Conservation (phyloP, 2,888 invertebrate species). For the Ophion slaviceki region DNA sequence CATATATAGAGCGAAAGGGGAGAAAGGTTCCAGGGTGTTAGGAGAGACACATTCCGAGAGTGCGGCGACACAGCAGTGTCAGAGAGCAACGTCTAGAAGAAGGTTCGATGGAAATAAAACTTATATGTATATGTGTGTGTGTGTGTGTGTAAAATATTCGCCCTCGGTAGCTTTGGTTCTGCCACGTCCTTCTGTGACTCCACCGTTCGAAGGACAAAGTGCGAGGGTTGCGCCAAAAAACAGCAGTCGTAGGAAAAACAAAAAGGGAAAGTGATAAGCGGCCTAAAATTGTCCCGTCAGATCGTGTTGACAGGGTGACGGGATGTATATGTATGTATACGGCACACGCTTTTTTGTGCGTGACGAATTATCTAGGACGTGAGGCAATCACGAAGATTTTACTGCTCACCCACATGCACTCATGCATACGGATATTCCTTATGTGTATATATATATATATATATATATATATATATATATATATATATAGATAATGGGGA, state of each 20-base stretch:
- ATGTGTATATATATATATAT: no score
- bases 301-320: constrained; percentile 24
- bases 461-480: no score
- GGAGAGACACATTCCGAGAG: constrained; percentile 33
- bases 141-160: background rate
- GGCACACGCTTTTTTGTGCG: background rate
- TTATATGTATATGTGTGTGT: background rate
- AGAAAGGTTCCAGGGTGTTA: background rate
- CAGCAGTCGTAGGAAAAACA: background rate
- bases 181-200: background rate
- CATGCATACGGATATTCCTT: background rate
- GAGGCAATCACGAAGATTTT: constrained; percentile 1
- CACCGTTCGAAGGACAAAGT: constrained; percentile 13
- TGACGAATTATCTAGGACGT: constrained; percentile 35
- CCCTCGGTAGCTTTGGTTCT: background rate
- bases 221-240: background rate
- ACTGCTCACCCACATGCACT: background rate
- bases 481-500: no score
- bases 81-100: constrained; percentile 24
- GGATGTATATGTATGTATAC: background rate
- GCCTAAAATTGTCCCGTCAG: constrained; percentile 35
- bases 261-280: background rate
- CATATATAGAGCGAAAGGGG: constrained; percentile 39
- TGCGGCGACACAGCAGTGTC: background rate
- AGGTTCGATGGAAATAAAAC: background rate